Evolutionary conservation across 2,113 vertebrate genomes (phyloP).

Genomic region (Dasypus novemcinctus): DNA sequence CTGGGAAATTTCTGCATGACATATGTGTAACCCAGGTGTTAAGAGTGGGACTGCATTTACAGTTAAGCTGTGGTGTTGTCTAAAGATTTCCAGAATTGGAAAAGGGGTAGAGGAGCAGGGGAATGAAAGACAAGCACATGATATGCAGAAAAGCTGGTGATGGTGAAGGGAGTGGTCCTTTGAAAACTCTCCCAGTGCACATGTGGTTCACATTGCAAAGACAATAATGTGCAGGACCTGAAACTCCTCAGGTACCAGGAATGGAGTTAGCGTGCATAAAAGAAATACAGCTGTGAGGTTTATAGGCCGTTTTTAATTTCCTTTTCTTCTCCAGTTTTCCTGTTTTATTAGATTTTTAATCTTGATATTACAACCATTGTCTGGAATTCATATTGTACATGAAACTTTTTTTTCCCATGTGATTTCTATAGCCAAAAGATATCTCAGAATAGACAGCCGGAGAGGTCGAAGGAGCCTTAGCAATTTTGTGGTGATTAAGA

Average conservation of each 20-base stretch:
- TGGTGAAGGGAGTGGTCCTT: not conserved
- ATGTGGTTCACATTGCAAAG: not conserved
- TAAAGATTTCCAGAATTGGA: not conserved
- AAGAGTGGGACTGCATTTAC: not conserved
- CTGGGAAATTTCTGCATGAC: not conserved
- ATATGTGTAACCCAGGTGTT: not conserved
- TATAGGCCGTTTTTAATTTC: conserved; percentile 45
- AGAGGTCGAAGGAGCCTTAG: not conserved
- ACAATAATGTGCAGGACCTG: not conserved
- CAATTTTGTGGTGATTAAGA: not conserved
- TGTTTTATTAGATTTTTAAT: not conserved
- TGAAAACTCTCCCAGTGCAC: not conserved
- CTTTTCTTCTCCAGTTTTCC: not conserved
- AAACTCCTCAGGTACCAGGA: not conserved
- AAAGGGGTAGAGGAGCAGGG: too few species aligned
- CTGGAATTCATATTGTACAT: not conserved
- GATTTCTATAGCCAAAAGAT: not conserved
- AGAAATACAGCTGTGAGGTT: not conserved
- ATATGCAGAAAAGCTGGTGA: not conserved
- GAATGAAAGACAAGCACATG: not conserved
- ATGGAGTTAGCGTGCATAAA: not conserved
- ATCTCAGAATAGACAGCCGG: not conserved
- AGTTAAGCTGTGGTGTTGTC: not conserved
- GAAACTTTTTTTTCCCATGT: not conserved
- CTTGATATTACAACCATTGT: not conserved